Base-by-base conservation (phyloP, 2,113 vertebrate genomes). In the Pristiophorus japonicus region DNA sequence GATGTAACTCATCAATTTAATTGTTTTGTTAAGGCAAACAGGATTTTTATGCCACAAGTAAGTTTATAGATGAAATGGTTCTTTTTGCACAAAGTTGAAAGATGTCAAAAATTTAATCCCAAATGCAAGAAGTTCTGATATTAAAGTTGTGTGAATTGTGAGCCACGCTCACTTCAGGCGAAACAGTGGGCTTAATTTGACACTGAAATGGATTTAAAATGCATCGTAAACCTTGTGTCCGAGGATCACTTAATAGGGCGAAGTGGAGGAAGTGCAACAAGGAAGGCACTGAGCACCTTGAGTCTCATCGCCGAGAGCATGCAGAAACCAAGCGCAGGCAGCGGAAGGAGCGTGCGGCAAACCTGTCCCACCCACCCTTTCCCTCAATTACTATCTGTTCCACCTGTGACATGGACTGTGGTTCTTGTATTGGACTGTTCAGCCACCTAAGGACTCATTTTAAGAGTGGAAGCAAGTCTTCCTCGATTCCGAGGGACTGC, bases 21-120 rank as follows among this genome's bases (percentile, higher is more conserved):
- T 95, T 95, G 95, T 95, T 96, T 67, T 95, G 30, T 94, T 73
- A 94, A 70, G 93, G 93, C 65, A 94, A 94, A 94, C 65, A 94
- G 34, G 42, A 70, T 70, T 94, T 90, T 94, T 94, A 70, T 51
- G 42, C 65, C 18, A 67, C 62, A 65, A 65, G 62, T 45, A 27
- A 22, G 65, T 94, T 94, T 67, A 94, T 38, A 30, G 91, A 67
- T 94, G 91, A 94, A 94, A 94, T 45, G 10, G 8, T 94, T 66
- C n/a, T 90, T 90, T 62, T 90, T 90, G 4, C 55, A 90, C 30
- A 90, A 73, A 51, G 45, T 90, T 59, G 27, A 34, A 55, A 90
- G 62, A 90, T 62, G 30, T 90, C 51, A 59, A 34, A 88, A 88
- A 55, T 90, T 4, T 90, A 90, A 62, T 62, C 62, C 30, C 20